Evolutionary conservation across 2,797 vertebrate species (phyloP).

Genomic region (Pipistrellus pygmaeus): DNA sequence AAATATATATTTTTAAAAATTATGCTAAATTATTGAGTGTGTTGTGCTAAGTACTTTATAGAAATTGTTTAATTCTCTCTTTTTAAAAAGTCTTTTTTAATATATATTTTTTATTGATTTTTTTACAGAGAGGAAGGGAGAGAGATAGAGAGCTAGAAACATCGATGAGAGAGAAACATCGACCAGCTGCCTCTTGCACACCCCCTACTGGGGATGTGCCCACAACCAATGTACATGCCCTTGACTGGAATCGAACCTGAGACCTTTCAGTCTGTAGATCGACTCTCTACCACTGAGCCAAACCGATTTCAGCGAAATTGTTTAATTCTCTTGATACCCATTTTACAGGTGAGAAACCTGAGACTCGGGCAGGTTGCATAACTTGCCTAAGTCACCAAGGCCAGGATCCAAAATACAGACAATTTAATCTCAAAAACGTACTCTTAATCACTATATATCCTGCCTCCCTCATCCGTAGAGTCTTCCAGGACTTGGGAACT

Average conservation of each 20-base stretch:
- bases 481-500: slow-evolving; percentile 29
- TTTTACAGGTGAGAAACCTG: neutral
- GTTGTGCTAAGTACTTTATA: neutral
- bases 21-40: neutral
- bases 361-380: neutral
- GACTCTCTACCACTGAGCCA: too few species aligned
- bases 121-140: too few species aligned
- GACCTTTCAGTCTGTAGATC: too few species aligned
- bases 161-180: too few species aligned
- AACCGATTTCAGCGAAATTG: neutral
- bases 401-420: neutral
- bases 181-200: too few species aligned
- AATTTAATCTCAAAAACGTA: neutral
- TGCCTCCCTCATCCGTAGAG: neutral
- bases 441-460: neutral
- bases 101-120: too few species aligned
- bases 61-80: neutral
- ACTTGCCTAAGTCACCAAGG: neutral
- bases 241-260: too few species aligned
- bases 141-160: too few species aligned
- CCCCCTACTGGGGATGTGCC: too few species aligned
- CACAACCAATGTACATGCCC: too few species aligned
- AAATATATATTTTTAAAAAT: too few species aligned
- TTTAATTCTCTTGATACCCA: neutral
- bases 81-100: too few species aligned